A percentile compares a stretch with the other conserved stretches of the same genome.
Evolutionary conservation across 2,888 invertebrate species (phyloP).

Genomic region (Salticus scenicus): DNA sequence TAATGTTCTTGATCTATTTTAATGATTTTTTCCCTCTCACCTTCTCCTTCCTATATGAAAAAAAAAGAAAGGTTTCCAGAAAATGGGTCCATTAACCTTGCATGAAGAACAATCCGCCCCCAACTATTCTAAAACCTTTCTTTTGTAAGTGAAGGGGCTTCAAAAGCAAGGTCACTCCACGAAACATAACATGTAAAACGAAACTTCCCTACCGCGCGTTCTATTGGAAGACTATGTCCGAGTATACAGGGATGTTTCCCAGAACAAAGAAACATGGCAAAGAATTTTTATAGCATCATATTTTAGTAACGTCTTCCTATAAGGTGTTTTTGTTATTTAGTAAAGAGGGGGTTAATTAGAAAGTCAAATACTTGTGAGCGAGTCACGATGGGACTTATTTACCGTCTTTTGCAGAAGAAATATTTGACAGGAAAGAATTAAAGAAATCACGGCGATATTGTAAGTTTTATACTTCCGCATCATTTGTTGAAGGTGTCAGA

Average conservation of each 20-base stretch:
- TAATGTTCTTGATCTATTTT: conserved; percentile 56
- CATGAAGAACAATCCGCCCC: background rate
- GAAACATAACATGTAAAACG: background rate
- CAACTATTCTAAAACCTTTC: background rate
- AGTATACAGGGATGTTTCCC: background rate
- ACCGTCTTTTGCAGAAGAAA: background rate
- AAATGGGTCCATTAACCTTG: conserved; percentile 5
- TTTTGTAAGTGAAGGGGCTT: background rate
- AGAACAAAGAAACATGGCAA: background rate
- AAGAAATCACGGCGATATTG: too few relatives aligned
- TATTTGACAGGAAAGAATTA: too few relatives aligned
- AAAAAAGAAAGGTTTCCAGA: background rate
- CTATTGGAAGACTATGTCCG: background rate
- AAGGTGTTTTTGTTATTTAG: background rate
- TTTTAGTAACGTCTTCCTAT: background rate
- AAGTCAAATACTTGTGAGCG: background rate
- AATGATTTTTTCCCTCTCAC: conserved; percentile 46
- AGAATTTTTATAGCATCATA: background rate
- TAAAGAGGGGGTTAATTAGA: background rate
- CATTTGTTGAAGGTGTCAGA: too few relatives aligned
- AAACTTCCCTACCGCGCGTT: background rate
- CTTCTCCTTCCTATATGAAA: background rate
- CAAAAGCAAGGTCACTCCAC: background rate
- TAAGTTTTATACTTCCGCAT: background rate
- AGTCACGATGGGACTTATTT: background rate